Evolutionary conservation across 2,113 vertebrate species (phyloP), one percentile per base, ranked within the genome.

Genomic region (Plectropomus leopardus): DNA sequence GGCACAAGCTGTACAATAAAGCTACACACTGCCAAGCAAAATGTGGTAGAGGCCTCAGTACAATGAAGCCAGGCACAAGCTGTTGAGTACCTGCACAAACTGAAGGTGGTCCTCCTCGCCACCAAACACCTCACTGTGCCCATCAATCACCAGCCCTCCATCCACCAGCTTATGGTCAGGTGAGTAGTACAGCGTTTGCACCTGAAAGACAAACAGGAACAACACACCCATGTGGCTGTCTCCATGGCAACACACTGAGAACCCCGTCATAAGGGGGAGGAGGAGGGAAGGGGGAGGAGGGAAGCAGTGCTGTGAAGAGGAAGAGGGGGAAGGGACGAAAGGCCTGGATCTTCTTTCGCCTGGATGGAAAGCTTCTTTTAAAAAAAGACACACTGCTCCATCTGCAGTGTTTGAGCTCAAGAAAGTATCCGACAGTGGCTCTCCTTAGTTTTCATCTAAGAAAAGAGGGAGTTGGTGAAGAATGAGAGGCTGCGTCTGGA

Each of bases 101-200:
- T 99, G 98, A 96, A 98, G 96, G 97, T 98, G 96, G 96, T 99
- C 98, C 96, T 98, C 98, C 94, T 99, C 97, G 95, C 95, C 96
- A 96, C 96, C 96, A 97, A 98, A 99, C 96, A 98, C 95, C 96
- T 99, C 98, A 97, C 94, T 96, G 95, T 98, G 97, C 95, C 97
- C 97, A 93, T 98, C 98, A 97, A 98, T 96, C 94, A 91, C 72
- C 92, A 97, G 96, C 96, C 96, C 97, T 94, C 98, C 97, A 96
- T 99, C 98, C 96, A 98, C 96, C 96, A 99, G 97, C 96, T 99
- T 99, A 96, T 99, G 98, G 96, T 99, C 97, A 94, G 98, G 97
- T 95, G 98, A 99, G 96, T 99, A 99, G 97, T 99, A 98, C 96
- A 99, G 96, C 94, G 95, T 99, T 98, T 99, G 98, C 95, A 99